Evolutionary conservation across 1,140 invertebrate species (phyloP), one percentile per base, ranked within the genome.

Genomic region (Akabosia matsudoensis): DNA sequence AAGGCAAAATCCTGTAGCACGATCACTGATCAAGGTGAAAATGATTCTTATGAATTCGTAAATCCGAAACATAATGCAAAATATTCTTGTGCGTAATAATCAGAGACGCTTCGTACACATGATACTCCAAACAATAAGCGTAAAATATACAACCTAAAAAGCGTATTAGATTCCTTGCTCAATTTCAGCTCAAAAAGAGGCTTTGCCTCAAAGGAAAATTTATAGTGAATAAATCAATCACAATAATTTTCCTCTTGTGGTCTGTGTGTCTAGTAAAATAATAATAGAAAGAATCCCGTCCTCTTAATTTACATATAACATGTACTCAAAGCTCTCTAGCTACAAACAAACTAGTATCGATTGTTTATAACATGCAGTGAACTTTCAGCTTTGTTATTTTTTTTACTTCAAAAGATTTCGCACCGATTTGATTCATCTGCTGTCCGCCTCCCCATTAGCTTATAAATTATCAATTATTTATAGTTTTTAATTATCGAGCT

Each of bases 381-480:
- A 61, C 13, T 14, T 61, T 22, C 4, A 4, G 54, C 24, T 61
- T 22, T n/a, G n/a, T 7, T 7, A 14, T n/a, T 61, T 61, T 61
- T 61, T 61, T 61, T n/a, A 22, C n/a, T 10, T 31, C 31, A 13
- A 10, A 10, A 67, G 78, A 79, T 79, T 79, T 79, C 74, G 78
- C 78, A 79, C 78, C 78, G 78, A 79, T 79, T 76, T 70, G 2
- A 61, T 71, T 67, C 33, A 70, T 74, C 45, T n/a, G 71, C 52
- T 45, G 73, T 74, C 77, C 74, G 33, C 74, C 77, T 70, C 74
- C 56, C 71, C 74, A 79, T 79, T 79, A 79, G 74, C 78, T 76
- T 76, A 79, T 79, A 79, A 79, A 79, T 79, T 79, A 79, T 79
- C 78, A 79, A 79, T 79, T 79, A 79, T 79, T 79, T 79, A 79